Evolutionary conservation across 2,113 vertebrate genomes (phyloP).

Genomic region (Rallus limicola): DNA sequence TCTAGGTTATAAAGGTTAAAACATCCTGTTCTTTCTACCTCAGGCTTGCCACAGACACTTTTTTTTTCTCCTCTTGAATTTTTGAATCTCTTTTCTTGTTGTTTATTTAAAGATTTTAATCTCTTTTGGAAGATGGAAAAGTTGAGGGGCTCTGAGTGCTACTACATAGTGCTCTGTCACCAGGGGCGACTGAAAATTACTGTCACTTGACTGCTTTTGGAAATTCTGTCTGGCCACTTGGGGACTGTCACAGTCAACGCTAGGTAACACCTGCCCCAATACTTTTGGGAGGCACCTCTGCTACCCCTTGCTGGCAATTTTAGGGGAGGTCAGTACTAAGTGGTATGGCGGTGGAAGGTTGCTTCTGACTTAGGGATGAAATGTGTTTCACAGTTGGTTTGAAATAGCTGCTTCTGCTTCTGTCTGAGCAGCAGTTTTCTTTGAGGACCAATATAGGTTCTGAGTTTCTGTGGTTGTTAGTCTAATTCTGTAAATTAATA

Average conservation of each 20-base stretch:
- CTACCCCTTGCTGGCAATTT: neutral
- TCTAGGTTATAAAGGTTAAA: neutral
- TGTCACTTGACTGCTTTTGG: neutral
- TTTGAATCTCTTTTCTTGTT: neutral
- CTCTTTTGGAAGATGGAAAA: neutral
- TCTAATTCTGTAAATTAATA: neutral
- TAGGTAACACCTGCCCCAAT: neutral
- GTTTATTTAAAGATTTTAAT: neutral
- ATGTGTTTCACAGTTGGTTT: neutral
- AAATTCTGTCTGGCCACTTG: neutral
- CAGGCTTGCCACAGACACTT: neutral
- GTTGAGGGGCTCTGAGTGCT: neutral
- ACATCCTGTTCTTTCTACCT: neutral
- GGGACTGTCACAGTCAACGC: neutral
- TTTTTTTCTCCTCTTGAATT: neutral
- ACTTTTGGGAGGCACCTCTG: fast-evolving
- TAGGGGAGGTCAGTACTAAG: neutral
- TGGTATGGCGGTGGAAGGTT: neutral
- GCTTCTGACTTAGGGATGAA: neutral
- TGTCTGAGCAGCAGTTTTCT: neutral
- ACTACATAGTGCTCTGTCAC: neutral
- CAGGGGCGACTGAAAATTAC: neutral
- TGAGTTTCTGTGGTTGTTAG: neutral
- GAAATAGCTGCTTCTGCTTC: neutral
- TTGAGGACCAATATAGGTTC: neutral